phyloP scores from a whole-genome alignment of 2,797 vertebrate species.

The Ptychadena robeensis region DNA sequence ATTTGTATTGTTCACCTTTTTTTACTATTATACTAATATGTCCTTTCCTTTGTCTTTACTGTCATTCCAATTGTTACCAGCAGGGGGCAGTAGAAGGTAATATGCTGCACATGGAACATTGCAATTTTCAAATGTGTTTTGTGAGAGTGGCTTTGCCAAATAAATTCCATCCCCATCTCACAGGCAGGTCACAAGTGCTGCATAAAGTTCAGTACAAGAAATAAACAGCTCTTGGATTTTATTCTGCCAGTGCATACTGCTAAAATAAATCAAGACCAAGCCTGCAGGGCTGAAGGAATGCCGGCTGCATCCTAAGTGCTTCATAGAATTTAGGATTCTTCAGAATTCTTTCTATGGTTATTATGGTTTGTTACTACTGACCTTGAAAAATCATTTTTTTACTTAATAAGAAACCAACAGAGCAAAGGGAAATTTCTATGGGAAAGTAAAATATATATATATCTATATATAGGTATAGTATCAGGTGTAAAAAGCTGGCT shows the following conservation, averaged over 20 bases:
- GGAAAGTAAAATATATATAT: too few relatives aligned
- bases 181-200: background rate
- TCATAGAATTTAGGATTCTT: background rate
- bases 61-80: background rate
- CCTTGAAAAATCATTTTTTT: too few relatives aligned
- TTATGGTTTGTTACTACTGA: too few relatives aligned
- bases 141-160: background rate
- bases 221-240: background rate
- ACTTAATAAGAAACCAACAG: background rate
- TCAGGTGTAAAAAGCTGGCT: too few relatives aligned
- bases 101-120: background rate
- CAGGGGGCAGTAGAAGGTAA: slow-evolving; percentile 18
- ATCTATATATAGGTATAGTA: too few relatives aligned
- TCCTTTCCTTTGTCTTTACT: too few relatives aligned
- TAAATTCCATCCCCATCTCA: background rate
- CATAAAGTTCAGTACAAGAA: background rate
- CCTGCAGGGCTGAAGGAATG: background rate
- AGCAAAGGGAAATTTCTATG: too few relatives aligned
- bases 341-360: background rate
- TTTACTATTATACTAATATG: too few relatives aligned
- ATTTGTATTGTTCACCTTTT: too few relatives aligned
- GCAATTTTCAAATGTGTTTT: background rate
- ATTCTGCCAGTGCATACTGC: background rate
- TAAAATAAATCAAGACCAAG: background rate
- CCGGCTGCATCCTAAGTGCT: background rate